A percentile compares a stretch with the other conserved stretches of the same genome.
Evolutionary conservation across 1,140 invertebrate species (phyloP).

Genomic region (Laupala kohalensis): DNA sequence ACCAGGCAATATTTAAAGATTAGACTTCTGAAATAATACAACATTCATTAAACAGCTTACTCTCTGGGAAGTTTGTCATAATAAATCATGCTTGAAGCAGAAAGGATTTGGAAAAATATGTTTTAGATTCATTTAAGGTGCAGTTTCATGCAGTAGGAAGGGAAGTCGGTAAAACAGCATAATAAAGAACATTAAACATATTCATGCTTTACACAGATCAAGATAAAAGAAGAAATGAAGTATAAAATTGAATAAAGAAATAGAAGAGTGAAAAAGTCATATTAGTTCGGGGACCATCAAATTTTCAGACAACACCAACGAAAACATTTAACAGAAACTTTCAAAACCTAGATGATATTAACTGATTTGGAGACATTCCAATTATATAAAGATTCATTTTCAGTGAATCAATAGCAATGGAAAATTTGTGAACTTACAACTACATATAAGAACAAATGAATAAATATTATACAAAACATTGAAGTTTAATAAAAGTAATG

Average conservation of each 20-base stretch:
- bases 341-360: too few relatives aligned
- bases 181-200: background rate
- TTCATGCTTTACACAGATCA: slow-evolving; percentile 1
- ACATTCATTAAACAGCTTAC: too few relatives aligned
- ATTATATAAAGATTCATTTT: too few relatives aligned
- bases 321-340: background rate
- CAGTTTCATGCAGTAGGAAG: background rate
- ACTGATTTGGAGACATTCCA: too few relatives aligned
- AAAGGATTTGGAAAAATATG: background rate
- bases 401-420: too few relatives aligned
- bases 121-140: background rate
- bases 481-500: too few relatives aligned
- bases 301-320: background rate
- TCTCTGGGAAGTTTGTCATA: too few relatives aligned
- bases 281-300: slow-evolving; percentile 7
- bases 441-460: too few relatives aligned
- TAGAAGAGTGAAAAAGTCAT: slow-evolving; percentile 14
- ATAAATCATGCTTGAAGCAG: background rate
- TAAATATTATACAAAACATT: too few relatives aligned
- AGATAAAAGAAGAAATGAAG: slow-evolving; percentile 1
- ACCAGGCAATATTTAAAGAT: too few relatives aligned
- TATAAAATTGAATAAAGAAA: slow-evolving; percentile 7
- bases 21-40: too few relatives aligned
- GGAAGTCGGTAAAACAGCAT: background rate
- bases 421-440: too few relatives aligned